These are phyloP conservation scores for Teleogryllus oceanicus DNA, from an alignment of 2,888 invertebrate genomes.

Conservation along the genomic window DNA sequence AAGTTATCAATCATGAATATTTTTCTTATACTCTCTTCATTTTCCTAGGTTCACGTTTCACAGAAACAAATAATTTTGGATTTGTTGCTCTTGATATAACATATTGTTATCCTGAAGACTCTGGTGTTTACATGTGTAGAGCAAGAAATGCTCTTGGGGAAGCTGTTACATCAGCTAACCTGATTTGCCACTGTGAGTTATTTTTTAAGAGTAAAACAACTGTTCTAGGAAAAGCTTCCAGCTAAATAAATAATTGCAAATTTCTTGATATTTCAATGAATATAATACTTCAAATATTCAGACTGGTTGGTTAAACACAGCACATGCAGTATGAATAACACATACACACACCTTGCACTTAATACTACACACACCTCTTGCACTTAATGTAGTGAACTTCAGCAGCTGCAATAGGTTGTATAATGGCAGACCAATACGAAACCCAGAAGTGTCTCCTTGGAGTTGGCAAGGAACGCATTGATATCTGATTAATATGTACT, in stretches of 20 bases:
- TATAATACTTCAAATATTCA: not conserved
- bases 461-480: not conserved
- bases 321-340: no score
- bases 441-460: no score
- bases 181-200: constrained; percentile 70
- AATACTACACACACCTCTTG: no score
- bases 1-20: not conserved
- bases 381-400: no score
- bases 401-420: no score
- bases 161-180: constrained; percentile 86
- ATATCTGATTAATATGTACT: no score
- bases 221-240: not conserved
- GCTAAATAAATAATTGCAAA: not conserved
- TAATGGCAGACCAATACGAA: no score
- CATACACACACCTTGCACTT: no score
- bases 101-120: constrained; percentile 93
- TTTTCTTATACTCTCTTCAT: not conserved
- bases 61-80: constrained; percentile 94
- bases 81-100: constrained; percentile 95
- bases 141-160: constrained; percentile 89
- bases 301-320: not conserved
- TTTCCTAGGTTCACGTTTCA: constrained; percentile 74
- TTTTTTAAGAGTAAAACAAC: not conserved
- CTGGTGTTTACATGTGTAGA: constrained; percentile 91
- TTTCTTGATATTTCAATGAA: not conserved